Evolutionary conservation across 2,113 vertebrate species (phyloP).

Genomic region (Nansenia antarctica): DNA sequence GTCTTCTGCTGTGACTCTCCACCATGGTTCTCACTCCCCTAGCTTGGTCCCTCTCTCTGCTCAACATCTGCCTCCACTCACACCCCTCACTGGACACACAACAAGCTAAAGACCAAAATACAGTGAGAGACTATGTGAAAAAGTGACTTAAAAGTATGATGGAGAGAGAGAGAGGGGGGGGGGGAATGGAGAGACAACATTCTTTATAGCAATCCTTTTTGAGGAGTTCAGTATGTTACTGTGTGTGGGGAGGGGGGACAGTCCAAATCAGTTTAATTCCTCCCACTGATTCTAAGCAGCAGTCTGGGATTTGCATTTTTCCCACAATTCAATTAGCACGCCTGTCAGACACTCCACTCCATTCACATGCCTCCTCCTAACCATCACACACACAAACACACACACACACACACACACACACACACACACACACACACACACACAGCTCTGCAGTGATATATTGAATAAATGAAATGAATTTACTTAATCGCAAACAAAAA

Average conservation of each 20-base stretch:
- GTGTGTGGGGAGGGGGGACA: slow-evolving; percentile 31
- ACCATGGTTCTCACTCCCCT: too few species aligned
- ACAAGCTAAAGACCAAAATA: too few species aligned
- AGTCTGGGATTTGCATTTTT: slow-evolving; percentile 71
- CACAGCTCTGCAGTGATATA: too few species aligned
- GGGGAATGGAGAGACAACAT: slow-evolving; percentile 30
- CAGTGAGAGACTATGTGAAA: too few species aligned
- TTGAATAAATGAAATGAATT: slow-evolving; percentile 35
- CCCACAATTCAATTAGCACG: slow-evolving; percentile 82
- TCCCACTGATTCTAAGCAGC: slow-evolving; percentile 62
- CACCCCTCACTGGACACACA: too few species aligned
- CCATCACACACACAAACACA: slow-evolving; percentile 31
- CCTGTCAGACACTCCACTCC: slow-evolving; percentile 63
- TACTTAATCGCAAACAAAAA: slow-evolving; percentile 49
- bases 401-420: too few species aligned
- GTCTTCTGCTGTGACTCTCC: too few species aligned
- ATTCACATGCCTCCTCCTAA: slow-evolving; percentile 57
- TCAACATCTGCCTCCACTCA: too few species aligned
- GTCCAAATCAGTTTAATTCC: slow-evolving; percentile 57
- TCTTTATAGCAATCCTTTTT: slow-evolving; percentile 22
- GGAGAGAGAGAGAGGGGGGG: slow-evolving; percentile 16
- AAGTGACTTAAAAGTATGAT: too few species aligned
- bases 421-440: slow-evolving; percentile 31
- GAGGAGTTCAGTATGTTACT: slow-evolving; percentile 35
- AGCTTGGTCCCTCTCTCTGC: too few species aligned